Percentiles rank a stretch among this genome's conserved stretches.
These are phyloP conservation scores for Campoplex capitator DNA, from an alignment of 2,888 invertebrate genomes.

Conservation along the genomic window DNA sequence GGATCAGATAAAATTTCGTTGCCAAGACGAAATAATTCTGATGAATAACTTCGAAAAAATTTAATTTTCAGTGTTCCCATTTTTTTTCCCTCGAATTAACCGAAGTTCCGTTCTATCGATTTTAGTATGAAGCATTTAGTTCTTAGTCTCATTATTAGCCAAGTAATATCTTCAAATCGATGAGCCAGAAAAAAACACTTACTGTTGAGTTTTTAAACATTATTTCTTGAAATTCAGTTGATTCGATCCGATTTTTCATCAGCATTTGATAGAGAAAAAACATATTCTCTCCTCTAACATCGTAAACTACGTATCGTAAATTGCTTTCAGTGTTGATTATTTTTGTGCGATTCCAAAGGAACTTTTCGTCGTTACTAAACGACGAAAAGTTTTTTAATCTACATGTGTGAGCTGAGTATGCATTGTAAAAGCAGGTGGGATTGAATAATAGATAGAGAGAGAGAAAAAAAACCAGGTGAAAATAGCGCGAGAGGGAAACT, in stretches of 20 bases:
- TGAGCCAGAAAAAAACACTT: too few species aligned
- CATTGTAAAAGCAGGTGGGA: neutral
- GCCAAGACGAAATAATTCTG: too few species aligned
- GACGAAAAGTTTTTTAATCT: constrained; percentile 40
- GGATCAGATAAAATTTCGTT: too few species aligned
- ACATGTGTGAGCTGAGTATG: neutral
- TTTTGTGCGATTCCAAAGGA: neutral
- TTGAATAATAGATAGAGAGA: neutral
- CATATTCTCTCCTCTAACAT: neutral
- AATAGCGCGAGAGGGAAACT: neutral
- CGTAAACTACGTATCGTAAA: neutral
- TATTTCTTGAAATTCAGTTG: too few species aligned
- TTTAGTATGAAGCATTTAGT: neutral
- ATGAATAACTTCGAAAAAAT: neutral
- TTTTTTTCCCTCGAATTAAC: neutral
- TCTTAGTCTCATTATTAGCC: too few species aligned
- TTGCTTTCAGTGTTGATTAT: constrained; percentile 9
- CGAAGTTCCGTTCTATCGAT: neutral
- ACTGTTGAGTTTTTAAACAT: too few species aligned
- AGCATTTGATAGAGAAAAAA: too few species aligned
- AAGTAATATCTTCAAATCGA: too few species aligned
- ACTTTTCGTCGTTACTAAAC: neutral
- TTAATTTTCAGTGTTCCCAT: neutral
- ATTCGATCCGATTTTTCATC: too few species aligned
- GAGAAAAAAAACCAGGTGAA: neutral